Evolutionary conservation across 1,140 invertebrate genomes (phyloP).

Genomic region (Drosophila littoralis): DNA sequence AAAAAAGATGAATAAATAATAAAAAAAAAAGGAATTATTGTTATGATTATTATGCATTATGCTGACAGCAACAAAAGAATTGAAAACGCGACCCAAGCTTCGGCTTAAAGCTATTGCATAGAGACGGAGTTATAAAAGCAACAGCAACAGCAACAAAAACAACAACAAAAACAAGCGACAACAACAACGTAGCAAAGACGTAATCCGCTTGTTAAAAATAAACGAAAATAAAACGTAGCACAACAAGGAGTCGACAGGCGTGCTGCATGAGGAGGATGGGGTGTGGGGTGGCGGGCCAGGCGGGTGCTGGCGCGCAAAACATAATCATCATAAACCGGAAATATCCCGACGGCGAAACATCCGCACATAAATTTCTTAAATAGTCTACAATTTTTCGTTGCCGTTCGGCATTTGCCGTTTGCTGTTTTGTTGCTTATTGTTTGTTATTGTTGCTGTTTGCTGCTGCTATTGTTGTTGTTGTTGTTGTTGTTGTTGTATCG

Average conservation of each 20-base stretch:
- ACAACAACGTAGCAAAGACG: slow-evolving; percentile 53
- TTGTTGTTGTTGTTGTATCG: slow-evolving; percentile 56
- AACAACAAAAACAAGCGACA: slow-evolving; percentile 17
- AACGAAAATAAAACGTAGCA: slow-evolving; percentile 72
- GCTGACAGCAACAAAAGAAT: slow-evolving; percentile 58
- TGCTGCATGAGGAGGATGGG: too few species aligned
- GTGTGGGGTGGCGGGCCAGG: neutral
- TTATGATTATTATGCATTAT: slow-evolving; percentile 73
- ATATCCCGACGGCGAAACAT: slow-evolving; percentile 84
- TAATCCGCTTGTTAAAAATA: slow-evolving; percentile 83
- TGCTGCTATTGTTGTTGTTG: slow-evolving; percentile 11
- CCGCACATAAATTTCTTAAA: slow-evolving; percentile 84
- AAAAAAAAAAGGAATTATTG: slow-evolving; percentile 71
- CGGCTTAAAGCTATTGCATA: slow-evolving; percentile 47
- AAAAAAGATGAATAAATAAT: slow-evolving; percentile 52
- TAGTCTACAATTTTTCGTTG: slow-evolving; percentile 81
- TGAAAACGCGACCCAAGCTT: slow-evolving; percentile 47
- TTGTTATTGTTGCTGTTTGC: slow-evolving; percentile 37
- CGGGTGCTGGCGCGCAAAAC: slow-evolving; percentile 60
- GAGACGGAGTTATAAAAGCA: slow-evolving; percentile 44
- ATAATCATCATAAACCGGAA: slow-evolving; percentile 84
- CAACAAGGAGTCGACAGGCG: slow-evolving; percentile 19
- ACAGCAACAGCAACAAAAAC: slow-evolving; percentile 23
- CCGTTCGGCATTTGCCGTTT: slow-evolving; percentile 71
- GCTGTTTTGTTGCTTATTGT: slow-evolving; percentile 47